Percentiles rank a stretch among this genome's conserved stretches.
phyloP scores from a whole-genome alignment of 2,888 invertebrate genomes.

The Pollenia labialis region DNA sequence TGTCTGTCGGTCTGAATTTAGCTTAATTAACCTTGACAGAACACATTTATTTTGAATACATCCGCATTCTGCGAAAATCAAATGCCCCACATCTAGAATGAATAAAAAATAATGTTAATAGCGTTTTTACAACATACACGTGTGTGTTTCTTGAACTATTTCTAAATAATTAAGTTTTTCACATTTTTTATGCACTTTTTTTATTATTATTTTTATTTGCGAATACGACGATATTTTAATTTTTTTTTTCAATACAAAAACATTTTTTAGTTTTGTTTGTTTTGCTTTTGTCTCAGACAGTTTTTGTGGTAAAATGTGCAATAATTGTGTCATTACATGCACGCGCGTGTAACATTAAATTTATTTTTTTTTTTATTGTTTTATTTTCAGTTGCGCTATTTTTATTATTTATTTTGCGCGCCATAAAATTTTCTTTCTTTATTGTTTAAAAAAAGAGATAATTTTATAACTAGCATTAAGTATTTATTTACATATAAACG shows the following conservation, averaged over 20 bases:
- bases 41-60: background rate
- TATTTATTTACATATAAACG: background rate
- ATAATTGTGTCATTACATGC: conserved; percentile 63
- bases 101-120: background rate
- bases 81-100: conserved; percentile 2
- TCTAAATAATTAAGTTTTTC: conserved; percentile 11
- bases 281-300: conserved; percentile 35
- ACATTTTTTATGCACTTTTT: conserved; percentile 8
- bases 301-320: conserved; percentile 51
- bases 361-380: conserved; percentile 28
- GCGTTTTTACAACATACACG: conserved; percentile 18
- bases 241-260: conserved; percentile 1
- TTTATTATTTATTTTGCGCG: conserved; percentile 52
- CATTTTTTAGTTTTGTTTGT: background rate
- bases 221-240: conserved; percentile 8
- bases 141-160: conserved; percentile 34
- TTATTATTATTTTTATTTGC: background rate
- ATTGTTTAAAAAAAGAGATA: conserved; percentile 37
- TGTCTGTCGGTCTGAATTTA: background rate
- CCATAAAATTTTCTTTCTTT: conserved; percentile 42
- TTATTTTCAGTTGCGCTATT: conserved; percentile 43
- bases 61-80: conserved; percentile 15
- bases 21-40: conserved; percentile 20
- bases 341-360: conserved; percentile 65
- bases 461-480: conserved; percentile 46